phyloP scores from a whole-genome alignment of 2,797 vertebrate species.

The Xenops minutus region DNA sequence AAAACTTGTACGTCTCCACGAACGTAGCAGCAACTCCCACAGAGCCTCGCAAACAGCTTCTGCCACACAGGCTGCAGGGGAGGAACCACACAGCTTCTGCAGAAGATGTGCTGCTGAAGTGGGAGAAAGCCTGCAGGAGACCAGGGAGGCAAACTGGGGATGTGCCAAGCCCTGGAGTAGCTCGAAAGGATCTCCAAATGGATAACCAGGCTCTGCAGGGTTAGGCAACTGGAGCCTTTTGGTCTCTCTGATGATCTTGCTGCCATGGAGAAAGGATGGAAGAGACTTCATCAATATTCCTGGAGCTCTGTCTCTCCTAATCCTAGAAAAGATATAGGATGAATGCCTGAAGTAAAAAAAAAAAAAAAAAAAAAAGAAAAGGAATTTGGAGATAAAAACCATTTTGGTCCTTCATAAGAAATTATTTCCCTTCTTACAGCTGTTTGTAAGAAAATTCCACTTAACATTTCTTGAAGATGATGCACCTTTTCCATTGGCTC shows the following conservation, averaged over 20 bases:
- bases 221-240: not conserved
- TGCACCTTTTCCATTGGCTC: not conserved
- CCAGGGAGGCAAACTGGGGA: not conserved
- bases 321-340: not conserved
- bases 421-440: not conserved
- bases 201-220: not conserved
- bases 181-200: not conserved
- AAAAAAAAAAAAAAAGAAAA: not conserved
- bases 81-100: not conserved
- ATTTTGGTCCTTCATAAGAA: not conserved
- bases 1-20: not conserved
- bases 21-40: not conserved
- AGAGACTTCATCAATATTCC: not conserved
- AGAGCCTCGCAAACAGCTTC: not conserved
- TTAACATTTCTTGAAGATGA: not conserved
- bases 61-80: not conserved
- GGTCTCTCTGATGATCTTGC: fast-evolving
- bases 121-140: not conserved
- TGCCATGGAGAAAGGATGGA: not conserved
- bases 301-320: not conserved
- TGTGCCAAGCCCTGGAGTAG: not conserved
- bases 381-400: not conserved
- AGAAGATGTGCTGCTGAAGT: not conserved
- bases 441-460: not conserved
- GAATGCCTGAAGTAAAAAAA: not conserved